Base-by-base conservation (phyloP, 2,797 vertebrate species). In the Taenioides sp. region DNA sequence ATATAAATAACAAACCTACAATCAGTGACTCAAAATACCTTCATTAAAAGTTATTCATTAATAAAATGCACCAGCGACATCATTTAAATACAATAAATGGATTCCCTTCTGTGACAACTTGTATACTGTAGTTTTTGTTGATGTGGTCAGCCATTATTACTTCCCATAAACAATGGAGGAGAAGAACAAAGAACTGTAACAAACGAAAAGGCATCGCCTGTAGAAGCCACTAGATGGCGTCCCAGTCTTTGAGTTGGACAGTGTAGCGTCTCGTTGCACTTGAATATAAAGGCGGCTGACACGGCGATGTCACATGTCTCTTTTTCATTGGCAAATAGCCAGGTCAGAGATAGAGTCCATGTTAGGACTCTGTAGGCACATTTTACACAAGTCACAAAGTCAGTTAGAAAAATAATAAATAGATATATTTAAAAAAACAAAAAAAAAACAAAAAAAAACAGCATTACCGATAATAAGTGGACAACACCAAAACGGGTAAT, bases 191-290 rank as follows among this genome's bases (percentile, higher is more conserved):
- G 72, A 75, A 82, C 77, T 72, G 63, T 50, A 54, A 71, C 68
- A 77, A 40, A 17, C 9, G 55, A 59, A 75, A 78, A 63, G 61
- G 40, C 70, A 25, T 74, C 3, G 60, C 54, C 27, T 4, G 47
- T 64, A 27, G 28, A 60, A n/a, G 23, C 84, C 93, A 92, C 90
- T 86, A 93, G 94, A 93, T 90, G 94, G 93, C 75, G 91, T 76
- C 80, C 86, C 75, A 90, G 90, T 64, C 84, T 89, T 74, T 76
- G 72, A 82, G 88, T 83, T 87, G 67, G 69, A 74, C 62, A 28
- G 4, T 4, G 20, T 50, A 0, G 9, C 17, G 67, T 72, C 7
- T 7, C 16, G 52, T 70, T 31, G 69, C 74, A 47, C 50, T 7
- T 64, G 61, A 43, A 20, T 17, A 11, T 49, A 20, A 65, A 25